Base-by-base conservation (phyloP, 2,797 vertebrate genomes). In the Manis pentadactyla region DNA sequence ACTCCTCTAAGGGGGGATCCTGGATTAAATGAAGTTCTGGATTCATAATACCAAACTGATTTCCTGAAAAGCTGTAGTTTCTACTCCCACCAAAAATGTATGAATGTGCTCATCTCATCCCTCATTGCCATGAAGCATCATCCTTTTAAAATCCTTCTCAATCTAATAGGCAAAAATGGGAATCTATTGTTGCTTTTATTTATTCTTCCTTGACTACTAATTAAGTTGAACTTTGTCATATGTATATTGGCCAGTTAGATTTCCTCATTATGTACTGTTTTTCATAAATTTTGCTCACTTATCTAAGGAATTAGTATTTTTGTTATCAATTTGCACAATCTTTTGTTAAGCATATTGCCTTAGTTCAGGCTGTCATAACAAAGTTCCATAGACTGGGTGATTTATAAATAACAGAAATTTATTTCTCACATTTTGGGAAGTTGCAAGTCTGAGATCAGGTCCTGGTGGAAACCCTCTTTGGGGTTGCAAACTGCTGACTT, bases 51-150 rank as follows among this genome's bases (percentile, higher is more conserved):
- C 7, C n/a, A 81, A 93, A 79, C 3, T 21, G 23, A 64, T 74
- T 96, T 96, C 68, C 63, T 78, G 25, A 85, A 90, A 90, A 85
- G 25, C 23, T 39, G 2, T 89, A 61, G 11, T 66, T 85, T 88
- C 51, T n/a, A 42, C 10, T 91, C 83, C 46, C 31, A 78, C 59
- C 74, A 78, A 92, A 90, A 92, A 93, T 29, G 5, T 73, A 39
- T 73, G 55, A 93, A 71, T 29, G 63, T 57, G 34, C 23, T 95
- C 3, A 37, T 61, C 42, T 31, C 23, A 63, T 61, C 14, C 27
- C 12, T 90, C 27, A 17, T 34, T 46, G 51, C 37, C 14, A 63
- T 64, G 61, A 83, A 55, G 12, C 57, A 46, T 66, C 87, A 46
- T 59, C 17, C 37, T 66, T 78, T 95, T 31, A 69, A 93, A 90